Conservation (phyloP, 2,113 vertebrate species). For the Perca fluviatilis region DNA sequence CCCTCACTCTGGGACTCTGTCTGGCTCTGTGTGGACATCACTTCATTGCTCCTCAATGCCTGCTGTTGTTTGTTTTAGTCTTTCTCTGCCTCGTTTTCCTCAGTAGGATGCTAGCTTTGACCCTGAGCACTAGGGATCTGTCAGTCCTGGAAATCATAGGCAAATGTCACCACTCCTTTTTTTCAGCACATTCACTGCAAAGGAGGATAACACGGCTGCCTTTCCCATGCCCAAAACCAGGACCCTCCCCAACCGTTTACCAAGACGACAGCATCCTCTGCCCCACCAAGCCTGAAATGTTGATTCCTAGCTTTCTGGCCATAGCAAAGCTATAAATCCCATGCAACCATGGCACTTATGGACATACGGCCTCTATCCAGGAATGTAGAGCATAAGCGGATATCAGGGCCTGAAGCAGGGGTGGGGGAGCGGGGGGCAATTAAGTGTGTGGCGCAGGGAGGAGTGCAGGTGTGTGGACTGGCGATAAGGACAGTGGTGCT, state of each 20-base stretch:
- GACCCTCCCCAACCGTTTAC: conserved; percentile 19
- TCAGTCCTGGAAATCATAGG: conserved; percentile 42
- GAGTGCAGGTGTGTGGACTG: conserved; percentile 86
- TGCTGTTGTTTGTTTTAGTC: conserved; percentile 56
- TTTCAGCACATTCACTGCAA: conserved; percentile 10
- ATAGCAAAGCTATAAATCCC: conserved; percentile 71
- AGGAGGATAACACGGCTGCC: conserved; percentile 5
- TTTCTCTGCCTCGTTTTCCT: conserved; percentile 38
- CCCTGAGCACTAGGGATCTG: conserved; percentile 44
- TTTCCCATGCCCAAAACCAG: conserved; percentile 14
- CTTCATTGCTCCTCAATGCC: conserved; percentile 30
- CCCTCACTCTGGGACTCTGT: conserved; percentile 45
- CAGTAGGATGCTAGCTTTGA: conserved; percentile 48
- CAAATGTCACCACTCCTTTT: conserved; percentile 54
- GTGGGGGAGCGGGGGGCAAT: conserved; percentile 79
- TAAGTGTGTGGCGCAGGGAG: conserved; percentile 83
- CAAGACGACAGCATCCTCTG: conserved; percentile 24
- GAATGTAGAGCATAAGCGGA: conserved; percentile 86
- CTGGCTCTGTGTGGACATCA: conserved; percentile 35
- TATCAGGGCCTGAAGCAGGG: conserved; percentile 75
- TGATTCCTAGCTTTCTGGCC: conserved; percentile 46
- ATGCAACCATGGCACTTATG: conserved; percentile 71
- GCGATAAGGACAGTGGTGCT: conserved; percentile 82
- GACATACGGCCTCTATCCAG: conserved; percentile 80
- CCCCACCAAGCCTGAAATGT: conserved; percentile 25